A percentile compares a stretch with the other conserved stretches of the same genome.
Evolutionary conservation across 2,113 vertebrate genomes (phyloP).

Genomic region (Periophthalmodon schlosseri): DNA sequence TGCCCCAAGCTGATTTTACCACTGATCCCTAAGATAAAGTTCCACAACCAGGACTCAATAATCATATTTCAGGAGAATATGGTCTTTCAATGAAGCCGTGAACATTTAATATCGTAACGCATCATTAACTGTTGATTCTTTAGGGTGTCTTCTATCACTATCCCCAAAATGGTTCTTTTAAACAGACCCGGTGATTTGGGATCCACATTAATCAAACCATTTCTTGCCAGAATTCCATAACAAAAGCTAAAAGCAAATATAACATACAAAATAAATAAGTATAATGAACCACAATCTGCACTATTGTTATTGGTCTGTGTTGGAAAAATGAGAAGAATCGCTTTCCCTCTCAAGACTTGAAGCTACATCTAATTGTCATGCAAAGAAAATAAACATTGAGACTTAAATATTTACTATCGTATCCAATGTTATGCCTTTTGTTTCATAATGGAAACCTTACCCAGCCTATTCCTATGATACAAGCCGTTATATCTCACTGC

Average conservation of each 20-base stretch:
- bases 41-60: no score
- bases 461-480: not conserved
- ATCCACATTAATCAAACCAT: no score
- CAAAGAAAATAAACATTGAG: slow-evolving; percentile 6
- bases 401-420: slow-evolving; percentile 14
- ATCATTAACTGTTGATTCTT: not conserved
- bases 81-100: no score
- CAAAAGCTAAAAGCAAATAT: not conserved
- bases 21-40: no score
- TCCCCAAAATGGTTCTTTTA: no score
- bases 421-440: slow-evolving; percentile 9
- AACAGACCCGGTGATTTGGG: no score
- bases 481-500: slow-evolving; percentile 8
- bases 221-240: not conserved
- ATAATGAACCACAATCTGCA: not conserved
- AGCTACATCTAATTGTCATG: slow-evolving; percentile 7
- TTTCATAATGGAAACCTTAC: slow-evolving; percentile 21
- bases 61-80: no score
- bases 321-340: not conserved
- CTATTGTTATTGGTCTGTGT: not conserved
- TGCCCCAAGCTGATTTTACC: no score
- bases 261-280: not conserved
- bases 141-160: no score
- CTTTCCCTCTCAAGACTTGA: not conserved
- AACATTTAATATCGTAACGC: no score